Evolutionary conservation across 2,113 vertebrate species (phyloP).

Genomic region (Progne subis): DNA sequence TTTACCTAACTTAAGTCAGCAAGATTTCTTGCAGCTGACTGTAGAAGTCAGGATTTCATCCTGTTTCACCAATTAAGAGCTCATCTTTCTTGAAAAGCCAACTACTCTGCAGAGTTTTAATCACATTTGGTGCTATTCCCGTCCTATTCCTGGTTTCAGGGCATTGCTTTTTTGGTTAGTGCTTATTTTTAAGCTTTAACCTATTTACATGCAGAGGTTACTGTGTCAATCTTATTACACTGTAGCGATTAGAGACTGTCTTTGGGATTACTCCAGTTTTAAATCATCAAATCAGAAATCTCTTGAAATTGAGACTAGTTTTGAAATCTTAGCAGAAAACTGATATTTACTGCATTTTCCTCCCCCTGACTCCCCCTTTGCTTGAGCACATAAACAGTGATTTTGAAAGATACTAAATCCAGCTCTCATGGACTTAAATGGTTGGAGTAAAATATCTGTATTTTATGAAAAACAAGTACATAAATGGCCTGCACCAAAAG

Average conservation of each 20-base stretch:
- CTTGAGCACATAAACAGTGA: neutral
- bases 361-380: neutral
- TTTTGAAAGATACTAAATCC: neutral
- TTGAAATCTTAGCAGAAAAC: neutral
- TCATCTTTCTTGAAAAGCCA: neutral
- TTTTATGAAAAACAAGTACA: neutral
- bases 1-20: neutral
- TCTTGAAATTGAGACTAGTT: neutral
- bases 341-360: neutral
- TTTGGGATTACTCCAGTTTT: neutral
- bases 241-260: neutral
- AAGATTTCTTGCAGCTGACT: neutral
- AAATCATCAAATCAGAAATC: neutral
- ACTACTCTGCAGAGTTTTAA: neutral
- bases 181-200: neutral
- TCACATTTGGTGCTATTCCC: neutral
- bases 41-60: neutral
- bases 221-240: neutral
- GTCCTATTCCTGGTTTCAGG: neutral
- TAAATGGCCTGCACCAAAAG: neutral
- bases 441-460: neutral
- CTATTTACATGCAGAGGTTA: neutral
- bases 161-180: neutral
- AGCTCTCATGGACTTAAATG: neutral
- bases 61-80: neutral